These are phyloP conservation scores for Lepeophtheirus nordmannii DNA, from an alignment of 2,888 invertebrate species.

Conservation along the genomic window DNA sequence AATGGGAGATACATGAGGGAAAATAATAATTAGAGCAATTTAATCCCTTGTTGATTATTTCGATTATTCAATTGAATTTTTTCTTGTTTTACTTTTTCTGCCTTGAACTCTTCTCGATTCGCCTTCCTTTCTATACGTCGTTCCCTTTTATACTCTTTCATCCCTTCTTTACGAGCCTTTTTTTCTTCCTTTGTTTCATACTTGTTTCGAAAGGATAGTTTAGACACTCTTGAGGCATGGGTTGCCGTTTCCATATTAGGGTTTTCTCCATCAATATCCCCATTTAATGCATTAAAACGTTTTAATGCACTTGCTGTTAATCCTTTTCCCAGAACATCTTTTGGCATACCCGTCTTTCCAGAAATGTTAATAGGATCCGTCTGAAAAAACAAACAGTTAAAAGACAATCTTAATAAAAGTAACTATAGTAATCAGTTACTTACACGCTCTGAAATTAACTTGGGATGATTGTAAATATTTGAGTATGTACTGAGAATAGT, in stretches of 20 bases:
- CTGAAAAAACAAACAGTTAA: background rate
- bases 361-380: slow-evolving; percentile 28
- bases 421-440: background rate
- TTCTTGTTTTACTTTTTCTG: slow-evolving; percentile 63
- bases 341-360: slow-evolving; percentile 55
- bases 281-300: slow-evolving; percentile 19
- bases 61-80: slow-evolving; percentile 59
- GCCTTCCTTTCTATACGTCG: slow-evolving; percentile 64
- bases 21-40: slow-evolving; percentile 28
- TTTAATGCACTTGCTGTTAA: slow-evolving; percentile 40
- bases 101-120: slow-evolving; percentile 63
- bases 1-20: background rate
- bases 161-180: slow-evolving; percentile 30
- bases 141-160: slow-evolving; percentile 36
- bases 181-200: slow-evolving; percentile 33
- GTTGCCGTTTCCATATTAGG: slow-evolving; percentile 1
- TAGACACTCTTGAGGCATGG: slow-evolving; percentile 25
- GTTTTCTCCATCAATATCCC: background rate
- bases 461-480: slow-evolving; percentile 80
- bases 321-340: slow-evolving; percentile 44
- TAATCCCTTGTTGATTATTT: slow-evolving; percentile 35
- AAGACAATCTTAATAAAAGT: background rate
- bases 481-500: slow-evolving; percentile 77
- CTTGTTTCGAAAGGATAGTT: slow-evolving; percentile 29
- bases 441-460: slow-evolving; percentile 43